Conservation (phyloP, 1,140 invertebrate genomes). For the Drosophila bocki region DNA sequence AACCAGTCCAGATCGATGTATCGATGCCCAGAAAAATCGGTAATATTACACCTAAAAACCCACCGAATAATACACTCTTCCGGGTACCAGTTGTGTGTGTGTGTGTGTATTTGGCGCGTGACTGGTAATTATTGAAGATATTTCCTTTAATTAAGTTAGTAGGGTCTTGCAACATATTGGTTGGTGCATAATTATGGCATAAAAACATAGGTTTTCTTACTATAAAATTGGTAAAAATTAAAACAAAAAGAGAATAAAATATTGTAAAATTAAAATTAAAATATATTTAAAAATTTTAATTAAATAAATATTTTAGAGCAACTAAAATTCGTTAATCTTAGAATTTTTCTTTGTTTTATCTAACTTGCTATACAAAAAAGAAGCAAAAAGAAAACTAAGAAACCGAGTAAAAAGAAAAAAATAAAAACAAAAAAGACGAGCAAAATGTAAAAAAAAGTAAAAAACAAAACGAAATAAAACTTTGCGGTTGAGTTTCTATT, state of each 20-base stretch:
- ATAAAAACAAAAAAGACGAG: constrained; percentile 22
- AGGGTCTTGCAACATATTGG: neutral
- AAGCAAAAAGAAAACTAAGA: neutral
- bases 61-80: constrained; percentile 21
- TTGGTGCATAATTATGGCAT: neutral
- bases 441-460: constrained; percentile 12
- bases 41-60: constrained; percentile 6
- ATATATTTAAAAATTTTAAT: neutral
- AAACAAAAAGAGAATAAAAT: neutral
- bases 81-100: constrained; percentile 13
- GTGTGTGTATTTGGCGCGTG: constrained; percentile 14
- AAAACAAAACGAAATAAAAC: constrained; percentile 52
- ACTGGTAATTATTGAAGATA: constrained; percentile 5
- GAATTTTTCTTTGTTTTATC: constrained; percentile 35
- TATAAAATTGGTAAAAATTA: neutral
- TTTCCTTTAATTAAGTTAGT: constrained; percentile 12
- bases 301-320: neutral
- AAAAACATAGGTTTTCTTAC: neutral
- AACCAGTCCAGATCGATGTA: constrained; percentile 26
- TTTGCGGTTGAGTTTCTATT: constrained; percentile 62
- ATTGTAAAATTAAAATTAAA: neutral
- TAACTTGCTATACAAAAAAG: constrained; percentile 38
- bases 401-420: constrained; percentile 3
- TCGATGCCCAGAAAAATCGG: constrained; percentile 11
- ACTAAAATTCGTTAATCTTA: neutral